Conservation (phyloP, 2,888 invertebrate genomes). For the Eucera pruinosa region DNA sequence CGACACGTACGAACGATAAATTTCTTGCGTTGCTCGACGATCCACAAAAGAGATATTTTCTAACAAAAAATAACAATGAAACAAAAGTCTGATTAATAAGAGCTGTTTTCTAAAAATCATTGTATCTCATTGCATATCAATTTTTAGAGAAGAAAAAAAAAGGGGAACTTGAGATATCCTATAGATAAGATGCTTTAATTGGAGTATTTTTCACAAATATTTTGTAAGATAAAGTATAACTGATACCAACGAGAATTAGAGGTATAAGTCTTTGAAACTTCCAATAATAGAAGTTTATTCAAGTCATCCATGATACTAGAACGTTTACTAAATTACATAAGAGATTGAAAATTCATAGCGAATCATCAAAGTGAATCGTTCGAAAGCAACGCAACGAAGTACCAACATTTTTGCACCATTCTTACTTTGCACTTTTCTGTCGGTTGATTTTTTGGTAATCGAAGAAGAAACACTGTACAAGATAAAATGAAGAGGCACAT, state of each 20-base stretch:
- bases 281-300: no score
- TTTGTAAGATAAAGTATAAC: constrained; percentile 20
- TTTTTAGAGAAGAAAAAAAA: background rate
- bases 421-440: no score
- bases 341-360: background rate
- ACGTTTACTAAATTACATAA: background rate
- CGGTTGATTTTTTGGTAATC: no score
- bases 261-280: no score
- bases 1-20: constrained; percentile 3
- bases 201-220: constrained; percentile 12
- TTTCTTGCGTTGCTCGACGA: constrained; percentile 23
- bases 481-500: background rate
- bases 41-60: constrained; percentile 4
- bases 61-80: background rate
- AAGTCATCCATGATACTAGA: background rate
- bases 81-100: constrained; percentile 31
- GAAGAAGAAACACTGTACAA: constrained; percentile 6
- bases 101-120: background rate
- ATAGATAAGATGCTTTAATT: background rate
- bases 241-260: no score
- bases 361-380: constrained; percentile 37
- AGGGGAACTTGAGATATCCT: background rate
- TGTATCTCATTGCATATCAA: constrained; percentile 43
- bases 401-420: background rate
- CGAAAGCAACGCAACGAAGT: constrained; percentile 1